Evolutionary conservation across 2,113 vertebrate genomes (phyloP), one percentile per base, ranked within the genome.

Genomic region (Terrapene triunguis): DNA sequence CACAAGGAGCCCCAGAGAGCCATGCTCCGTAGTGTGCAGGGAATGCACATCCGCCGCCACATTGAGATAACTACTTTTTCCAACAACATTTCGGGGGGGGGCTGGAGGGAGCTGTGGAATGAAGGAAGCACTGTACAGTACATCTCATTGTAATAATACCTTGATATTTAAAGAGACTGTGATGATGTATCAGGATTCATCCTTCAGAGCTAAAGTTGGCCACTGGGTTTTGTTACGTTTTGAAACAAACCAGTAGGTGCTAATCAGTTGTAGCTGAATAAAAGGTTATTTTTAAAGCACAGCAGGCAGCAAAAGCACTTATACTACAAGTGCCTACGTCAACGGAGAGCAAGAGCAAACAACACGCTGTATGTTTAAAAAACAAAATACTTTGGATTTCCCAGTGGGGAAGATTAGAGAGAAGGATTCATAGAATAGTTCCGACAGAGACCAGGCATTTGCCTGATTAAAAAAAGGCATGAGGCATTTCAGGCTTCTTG

Each of bases 251-350:
- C 54, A 82, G 13, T 16, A 72, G 8, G 48, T 55, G 35, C 72
- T 80, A 29, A 80, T 54, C 17, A 82, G 38, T 9, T 25, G 17
- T 72, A 89, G 48, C 54, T 44, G 69, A 94, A 91, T 69, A 11
- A 85, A 93, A 85, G 48, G 50, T 8, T 76, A 6, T 89, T 85
- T 95, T 89, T 11, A 92, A 94, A 94, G 59, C 10, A 0, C 59
- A 92, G 8, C 16, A 88, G 57, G 25, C 22, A 62, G 51, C 54
- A 89, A 17, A 86, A 17, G 65, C 42, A 93, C 57, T 42, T 1
- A 74, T 88, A 17, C 38, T 82, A 54, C 76, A 79, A 57, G 44
- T 8, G 42, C 6, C 27, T 79, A 21, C 50, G 86, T 42, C 76
- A 85, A 76, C 8, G 14, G 47, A 50, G 47, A 79, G 84, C 8